Base-by-base conservation (phyloP, 2,797 vertebrate genomes). In the Dromococcyx pavoninus region DNA sequence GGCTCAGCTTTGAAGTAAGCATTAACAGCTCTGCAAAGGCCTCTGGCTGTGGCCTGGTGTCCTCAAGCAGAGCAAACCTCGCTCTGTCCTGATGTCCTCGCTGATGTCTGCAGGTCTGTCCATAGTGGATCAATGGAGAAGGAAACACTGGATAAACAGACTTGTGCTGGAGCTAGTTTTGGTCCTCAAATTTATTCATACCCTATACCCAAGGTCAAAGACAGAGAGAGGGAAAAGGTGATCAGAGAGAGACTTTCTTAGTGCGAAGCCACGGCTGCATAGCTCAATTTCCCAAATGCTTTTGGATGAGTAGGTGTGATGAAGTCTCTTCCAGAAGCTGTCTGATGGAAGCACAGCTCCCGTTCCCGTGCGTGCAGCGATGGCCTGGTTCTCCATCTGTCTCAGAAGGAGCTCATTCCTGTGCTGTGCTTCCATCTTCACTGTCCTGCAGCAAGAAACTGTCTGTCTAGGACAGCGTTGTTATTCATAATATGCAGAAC, bases 321-420 rank as follows among this genome's bases (percentile, higher is more conserved):
- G 70, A 33, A 16, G 15, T 16, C 19, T 41, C 30, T 16, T 9
- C 33, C 84, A 28, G 41, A 13, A 33, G n/a, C 76, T 7, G 53
- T 37, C 56, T 50, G 81, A 8, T 58, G 1, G 4, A 5, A 37
- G 89, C 65, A 5, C 39, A 0, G 62, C 54, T 84, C n/a, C 60
- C 0, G 0, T 13, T 17, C 3, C 73, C 6, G 30, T 0, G 4
- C 1, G 7, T 1, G 23, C 33, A 4, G 67, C 0, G 12, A 41
- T 35, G 72, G 28, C n/a, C 50, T 12, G 11, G 56, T 51, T 65
- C 30, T n/a, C n/a, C 65, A 24, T 64, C 74, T 35, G 24, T 4
- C 37, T 51, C 67, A 22, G 17, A 10, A 39, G 56, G 32, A 90
- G 39, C 58, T 1, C 9, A 0, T 41, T 72, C 41, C 78, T 0